Evolutionary conservation across 2,888 invertebrate species (phyloP).

Genomic region (Lutraria lutraria): DNA sequence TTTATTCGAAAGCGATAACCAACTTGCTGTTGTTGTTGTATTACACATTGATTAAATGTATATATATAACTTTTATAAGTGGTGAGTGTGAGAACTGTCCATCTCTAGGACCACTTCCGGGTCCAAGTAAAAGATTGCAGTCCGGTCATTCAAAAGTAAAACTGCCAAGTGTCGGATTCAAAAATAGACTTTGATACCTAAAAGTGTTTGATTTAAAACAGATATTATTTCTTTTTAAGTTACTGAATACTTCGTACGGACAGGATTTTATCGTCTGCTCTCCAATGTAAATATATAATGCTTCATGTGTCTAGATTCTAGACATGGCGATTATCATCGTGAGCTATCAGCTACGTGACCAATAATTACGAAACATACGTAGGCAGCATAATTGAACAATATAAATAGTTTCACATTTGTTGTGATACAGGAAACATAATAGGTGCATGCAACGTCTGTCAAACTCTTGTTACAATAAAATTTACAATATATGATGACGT

Average conservation of each 20-base stretch:
- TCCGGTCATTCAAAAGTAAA: too few species aligned
- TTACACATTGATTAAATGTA: too few species aligned
- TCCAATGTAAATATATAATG: not conserved
- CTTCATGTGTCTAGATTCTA: not conserved
- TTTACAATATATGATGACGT: not conserved
- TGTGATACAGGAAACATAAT: not conserved
- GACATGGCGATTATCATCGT: not conserved
- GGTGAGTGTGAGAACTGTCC: too few species aligned
- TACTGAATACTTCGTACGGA: not conserved
- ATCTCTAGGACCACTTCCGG: too few species aligned
- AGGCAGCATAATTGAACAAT: not conserved
- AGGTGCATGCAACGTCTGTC: conserved; percentile 2
- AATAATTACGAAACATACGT: not conserved
- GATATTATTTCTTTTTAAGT: too few species aligned
- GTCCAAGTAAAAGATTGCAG: too few species aligned
- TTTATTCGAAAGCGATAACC: too few species aligned
- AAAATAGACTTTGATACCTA: too few species aligned
- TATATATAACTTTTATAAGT: too few species aligned
- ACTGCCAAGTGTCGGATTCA: too few species aligned
- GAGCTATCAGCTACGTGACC: not conserved
- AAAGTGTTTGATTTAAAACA: too few species aligned
- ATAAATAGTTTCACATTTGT: not conserved
- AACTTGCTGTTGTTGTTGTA: too few species aligned
- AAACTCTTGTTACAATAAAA: not conserved
- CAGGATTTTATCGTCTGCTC: not conserved